A percentile compares a stretch with the other conserved stretches of the same genome.
phyloP scores from a whole-genome alignment of 2,888 invertebrate species.

The Tenthredo scrophulariae region DNA sequence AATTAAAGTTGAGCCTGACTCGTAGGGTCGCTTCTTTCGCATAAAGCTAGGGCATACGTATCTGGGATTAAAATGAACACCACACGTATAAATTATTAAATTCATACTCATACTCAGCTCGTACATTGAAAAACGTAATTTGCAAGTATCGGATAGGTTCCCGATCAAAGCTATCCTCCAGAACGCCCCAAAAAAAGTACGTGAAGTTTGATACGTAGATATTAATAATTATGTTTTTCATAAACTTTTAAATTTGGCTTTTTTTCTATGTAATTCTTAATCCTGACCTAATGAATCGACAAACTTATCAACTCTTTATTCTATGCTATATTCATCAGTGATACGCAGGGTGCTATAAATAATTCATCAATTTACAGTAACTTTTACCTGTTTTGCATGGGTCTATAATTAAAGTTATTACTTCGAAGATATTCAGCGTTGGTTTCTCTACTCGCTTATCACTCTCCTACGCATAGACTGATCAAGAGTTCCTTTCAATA shows the following conservation, averaged over 20 bases:
- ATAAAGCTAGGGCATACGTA: neutral
- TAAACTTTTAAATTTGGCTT: neutral
- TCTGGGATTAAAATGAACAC: neutral
- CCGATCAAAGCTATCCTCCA: neutral
- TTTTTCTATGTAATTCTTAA: neutral
- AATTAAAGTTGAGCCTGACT: neutral
- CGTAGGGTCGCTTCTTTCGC: neutral
- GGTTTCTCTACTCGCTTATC: neutral
- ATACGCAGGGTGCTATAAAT: neutral
- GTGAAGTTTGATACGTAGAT: neutral
- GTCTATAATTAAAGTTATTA: constrained; percentile 17
- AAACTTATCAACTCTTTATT: neutral
- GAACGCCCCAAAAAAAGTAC: no score
- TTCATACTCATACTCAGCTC: neutral
- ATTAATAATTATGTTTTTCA: neutral
- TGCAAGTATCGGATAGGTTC: neutral
- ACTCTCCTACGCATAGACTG: neutral
- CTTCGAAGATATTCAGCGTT: neutral
- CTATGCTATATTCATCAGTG: neutral
- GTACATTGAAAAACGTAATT: neutral
- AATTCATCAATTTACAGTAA: neutral
- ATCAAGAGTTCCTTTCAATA: neutral
- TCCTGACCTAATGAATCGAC: neutral
- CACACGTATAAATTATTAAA: neutral
- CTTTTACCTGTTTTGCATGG: neutral